Conservation (phyloP, 2,113 vertebrate genomes). For the Coturnix japonica region DNA sequence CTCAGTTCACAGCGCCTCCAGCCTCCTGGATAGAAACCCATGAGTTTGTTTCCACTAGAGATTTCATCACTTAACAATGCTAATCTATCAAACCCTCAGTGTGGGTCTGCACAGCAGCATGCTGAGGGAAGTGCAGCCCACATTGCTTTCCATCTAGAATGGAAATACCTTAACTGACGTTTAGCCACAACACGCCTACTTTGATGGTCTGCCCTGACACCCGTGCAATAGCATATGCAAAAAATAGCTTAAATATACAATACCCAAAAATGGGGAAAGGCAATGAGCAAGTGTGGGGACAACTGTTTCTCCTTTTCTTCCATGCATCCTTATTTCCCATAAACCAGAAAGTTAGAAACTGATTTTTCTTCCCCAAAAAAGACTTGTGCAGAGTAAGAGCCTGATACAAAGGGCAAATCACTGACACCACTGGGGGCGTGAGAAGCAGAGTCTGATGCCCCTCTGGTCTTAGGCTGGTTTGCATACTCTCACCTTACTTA, state of each 20-base stretch:
- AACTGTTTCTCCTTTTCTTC: background rate
- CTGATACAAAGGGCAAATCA: background rate
- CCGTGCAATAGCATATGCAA: background rate
- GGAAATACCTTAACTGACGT: background rate
- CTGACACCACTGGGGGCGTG: background rate
- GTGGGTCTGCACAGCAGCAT: background rate
- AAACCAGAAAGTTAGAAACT: background rate
- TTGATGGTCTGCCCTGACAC: background rate
- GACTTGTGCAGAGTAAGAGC: background rate
- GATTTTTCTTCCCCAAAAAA: background rate
- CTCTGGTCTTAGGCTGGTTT: background rate
- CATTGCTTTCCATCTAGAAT: background rate
- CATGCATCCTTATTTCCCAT: background rate
- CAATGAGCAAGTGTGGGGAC: background rate
- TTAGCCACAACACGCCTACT: background rate
- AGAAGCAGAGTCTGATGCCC: background rate
- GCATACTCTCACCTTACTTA: background rate
- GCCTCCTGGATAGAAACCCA: accelerated
- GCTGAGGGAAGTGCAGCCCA: accelerated
- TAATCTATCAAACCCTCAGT: background rate
- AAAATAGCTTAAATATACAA: background rate
- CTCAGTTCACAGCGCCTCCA: background rate
- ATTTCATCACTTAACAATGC: background rate
- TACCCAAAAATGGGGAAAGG: background rate
- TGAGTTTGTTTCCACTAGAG: background rate